A percentile compares a stretch with the other conserved stretches of the same genome.
Evolutionary conservation across 2,888 invertebrate species (phyloP).

Genomic region (Leptodirus hochenwartii): DNA sequence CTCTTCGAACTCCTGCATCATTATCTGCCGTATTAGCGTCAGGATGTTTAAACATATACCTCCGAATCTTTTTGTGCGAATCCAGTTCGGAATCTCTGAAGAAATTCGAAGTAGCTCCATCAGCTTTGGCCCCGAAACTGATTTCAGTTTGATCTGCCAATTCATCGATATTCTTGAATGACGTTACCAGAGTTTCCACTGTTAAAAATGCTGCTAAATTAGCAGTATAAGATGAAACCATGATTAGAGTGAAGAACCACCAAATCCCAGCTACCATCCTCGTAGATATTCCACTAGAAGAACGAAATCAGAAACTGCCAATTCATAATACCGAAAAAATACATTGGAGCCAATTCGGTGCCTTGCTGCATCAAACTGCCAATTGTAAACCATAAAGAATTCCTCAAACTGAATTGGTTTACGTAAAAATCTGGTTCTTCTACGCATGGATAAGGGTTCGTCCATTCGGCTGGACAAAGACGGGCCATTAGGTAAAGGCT

Average conservation of each 20-base stretch:
- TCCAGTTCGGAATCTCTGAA: constrained; percentile 63
- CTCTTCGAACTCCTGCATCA: constrained; percentile 43
- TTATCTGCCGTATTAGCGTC: constrained; percentile 36
- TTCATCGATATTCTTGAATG: constrained; percentile 66
- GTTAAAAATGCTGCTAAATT: constrained; percentile 83
- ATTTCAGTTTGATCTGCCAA: constrained; percentile 65
- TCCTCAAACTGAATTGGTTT: constrained; percentile 67
- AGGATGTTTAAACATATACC: constrained; percentile 53
- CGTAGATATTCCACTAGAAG: constrained; percentile 62
- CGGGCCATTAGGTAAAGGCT: constrained; percentile 64
- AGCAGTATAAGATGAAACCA: constrained; percentile 76
- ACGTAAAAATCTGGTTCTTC: constrained; percentile 67
- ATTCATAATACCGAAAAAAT: constrained; percentile 15
- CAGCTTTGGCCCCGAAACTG: constrained; percentile 69
- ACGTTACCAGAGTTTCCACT: constrained; percentile 51
- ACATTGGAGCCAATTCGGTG: constrained; percentile 76
- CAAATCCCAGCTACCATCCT: constrained; percentile 72
- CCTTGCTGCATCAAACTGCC: constrained; percentile 76
- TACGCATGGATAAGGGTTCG: constrained; percentile 71
- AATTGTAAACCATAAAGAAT: constrained; percentile 78
- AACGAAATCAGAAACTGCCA: constrained; percentile 1
- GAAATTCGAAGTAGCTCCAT: constrained; percentile 75
- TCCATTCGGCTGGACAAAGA: constrained; percentile 74
- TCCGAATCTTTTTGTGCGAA: constrained; percentile 63
- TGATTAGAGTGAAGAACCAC: constrained; percentile 82